Evolutionary conservation across 2,888 invertebrate species (phyloP).

Genomic region (Lissocephala sabroskyi): DNA sequence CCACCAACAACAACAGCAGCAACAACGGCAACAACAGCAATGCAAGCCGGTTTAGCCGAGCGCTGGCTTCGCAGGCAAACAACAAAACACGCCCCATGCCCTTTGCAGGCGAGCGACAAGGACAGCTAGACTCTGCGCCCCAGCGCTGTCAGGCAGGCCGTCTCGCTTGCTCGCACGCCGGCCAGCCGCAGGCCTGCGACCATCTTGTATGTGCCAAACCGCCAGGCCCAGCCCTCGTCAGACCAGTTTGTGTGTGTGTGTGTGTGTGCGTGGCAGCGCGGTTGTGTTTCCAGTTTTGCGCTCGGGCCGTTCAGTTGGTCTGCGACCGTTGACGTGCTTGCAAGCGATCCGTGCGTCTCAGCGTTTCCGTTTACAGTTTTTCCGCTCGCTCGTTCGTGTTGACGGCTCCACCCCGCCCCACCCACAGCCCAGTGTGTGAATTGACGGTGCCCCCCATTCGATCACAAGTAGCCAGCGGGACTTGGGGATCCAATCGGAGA

Average conservation of each 20-base stretch:
- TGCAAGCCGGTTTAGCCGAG: slow-evolving; percentile 54
- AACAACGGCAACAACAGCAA: slow-evolving; percentile 19
- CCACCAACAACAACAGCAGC: slow-evolving; percentile 29
- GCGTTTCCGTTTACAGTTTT: slow-evolving; percentile 27
- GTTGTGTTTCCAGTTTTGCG: slow-evolving; percentile 56
- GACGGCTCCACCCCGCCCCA: not conserved
- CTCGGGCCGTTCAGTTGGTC: slow-evolving; percentile 69
- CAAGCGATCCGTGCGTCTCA: slow-evolving; percentile 35
- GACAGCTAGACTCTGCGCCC: slow-evolving; percentile 41
- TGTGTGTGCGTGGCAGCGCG: slow-evolving; percentile 16
- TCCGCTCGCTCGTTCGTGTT: not conserved
- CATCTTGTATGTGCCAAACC: slow-evolving; percentile 62
- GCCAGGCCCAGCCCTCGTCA: slow-evolving; percentile 55
- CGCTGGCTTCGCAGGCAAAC: slow-evolving; percentile 30
- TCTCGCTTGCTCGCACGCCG: slow-evolving; percentile 26
- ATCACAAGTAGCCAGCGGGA: no score
- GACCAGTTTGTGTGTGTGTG: slow-evolving; percentile 41
- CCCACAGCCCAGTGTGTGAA: no score
- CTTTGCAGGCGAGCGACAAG: slow-evolving; percentile 39
- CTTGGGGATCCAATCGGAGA: no score
- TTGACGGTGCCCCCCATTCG: no score
- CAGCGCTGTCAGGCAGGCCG: slow-evolving; percentile 8
- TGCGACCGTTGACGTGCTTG: slow-evolving; percentile 71
- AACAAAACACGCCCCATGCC: slow-evolving; percentile 60
- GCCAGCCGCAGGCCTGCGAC: slow-evolving; percentile 39